These are phyloP conservation scores for Sminthurinus aureus DNA, from an alignment of 2,888 invertebrate species.

Conservation along the genomic window DNA sequence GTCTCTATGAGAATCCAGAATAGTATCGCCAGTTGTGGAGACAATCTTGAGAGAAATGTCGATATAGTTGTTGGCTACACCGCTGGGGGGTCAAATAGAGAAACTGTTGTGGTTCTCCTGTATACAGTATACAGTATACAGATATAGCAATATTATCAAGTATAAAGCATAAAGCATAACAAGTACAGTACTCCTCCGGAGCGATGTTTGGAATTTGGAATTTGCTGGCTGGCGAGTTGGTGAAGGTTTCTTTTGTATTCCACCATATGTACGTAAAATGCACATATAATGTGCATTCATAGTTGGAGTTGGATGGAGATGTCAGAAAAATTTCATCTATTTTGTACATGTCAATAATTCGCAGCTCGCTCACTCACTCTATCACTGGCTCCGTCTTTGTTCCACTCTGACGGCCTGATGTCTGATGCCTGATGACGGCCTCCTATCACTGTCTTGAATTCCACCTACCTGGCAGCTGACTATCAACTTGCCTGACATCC, in stretches of 20 bases:
- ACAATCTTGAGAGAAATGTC: constrained; percentile 1
- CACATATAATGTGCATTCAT: too few relatives aligned
- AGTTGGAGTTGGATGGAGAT: constrained; percentile 35
- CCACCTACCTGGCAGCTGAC: constrained; percentile 48
- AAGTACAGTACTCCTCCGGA: too few relatives aligned
- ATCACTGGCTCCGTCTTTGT: constrained; percentile 22
- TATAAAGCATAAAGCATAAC: too few relatives aligned
- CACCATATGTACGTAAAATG: too few relatives aligned
- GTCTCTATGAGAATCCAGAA: not conserved
- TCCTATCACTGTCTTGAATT: constrained; percentile 46
- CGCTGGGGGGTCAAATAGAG: constrained; percentile 25
- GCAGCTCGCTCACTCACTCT: constrained; percentile 38
- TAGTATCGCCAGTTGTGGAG: not conserved
- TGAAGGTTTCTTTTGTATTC: not conserved
- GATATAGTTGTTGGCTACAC: constrained; percentile 12
- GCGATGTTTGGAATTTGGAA: not conserved
- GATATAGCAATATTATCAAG: too few relatives aligned
- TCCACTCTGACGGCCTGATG: constrained; percentile 34
- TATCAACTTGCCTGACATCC: constrained; percentile 45
- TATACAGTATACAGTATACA: too few relatives aligned
- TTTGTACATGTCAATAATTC: constrained; percentile 51
- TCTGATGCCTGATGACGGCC: constrained; percentile 46
- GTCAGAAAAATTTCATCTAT: constrained; percentile 45
- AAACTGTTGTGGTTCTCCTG: not conserved
- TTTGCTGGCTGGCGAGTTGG: not conserved